Evolutionary conservation across 2,888 invertebrate species (phyloP).

Genomic region (Drosophila infuscata): DNA sequence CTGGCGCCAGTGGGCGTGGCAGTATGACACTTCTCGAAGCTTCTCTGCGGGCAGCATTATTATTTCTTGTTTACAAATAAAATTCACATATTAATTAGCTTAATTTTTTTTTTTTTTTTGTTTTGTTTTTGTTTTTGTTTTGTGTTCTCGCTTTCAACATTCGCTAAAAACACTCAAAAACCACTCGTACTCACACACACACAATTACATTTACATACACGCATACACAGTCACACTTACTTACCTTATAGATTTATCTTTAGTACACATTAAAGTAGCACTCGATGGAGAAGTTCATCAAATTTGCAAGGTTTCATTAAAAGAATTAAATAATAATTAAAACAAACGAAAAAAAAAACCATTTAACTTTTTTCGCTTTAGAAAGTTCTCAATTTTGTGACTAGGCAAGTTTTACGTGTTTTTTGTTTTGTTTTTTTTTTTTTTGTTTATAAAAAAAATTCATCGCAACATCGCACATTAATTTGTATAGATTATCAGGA

Average conservation of each 20-base stretch:
- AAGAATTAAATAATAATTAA: constrained; percentile 37
- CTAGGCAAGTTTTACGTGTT: constrained; percentile 74
- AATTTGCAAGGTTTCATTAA: constrained; percentile 44
- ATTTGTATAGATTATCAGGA: constrained; percentile 11
- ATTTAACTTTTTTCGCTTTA: constrained; percentile 58
- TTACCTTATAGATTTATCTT: constrained; percentile 51
- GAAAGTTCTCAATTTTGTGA: constrained; percentile 77
- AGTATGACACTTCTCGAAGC: constrained; percentile 53
- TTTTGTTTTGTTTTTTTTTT: constrained; percentile 18
- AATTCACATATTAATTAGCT: constrained; percentile 21
- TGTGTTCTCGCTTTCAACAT: constrained; percentile 27
- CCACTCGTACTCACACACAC: not conserved
- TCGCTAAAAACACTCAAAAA: constrained; percentile 41
- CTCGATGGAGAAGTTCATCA: constrained; percentile 46
- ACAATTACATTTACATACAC: constrained; percentile 6
- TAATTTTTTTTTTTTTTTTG: not conserved
- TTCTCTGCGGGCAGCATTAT: constrained; percentile 56
- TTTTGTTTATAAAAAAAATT: constrained; percentile 40
- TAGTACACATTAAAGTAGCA: constrained; percentile 78
- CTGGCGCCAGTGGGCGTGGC: constrained; percentile 64
- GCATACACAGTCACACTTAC: constrained; percentile 32
- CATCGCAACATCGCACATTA: constrained; percentile 45
- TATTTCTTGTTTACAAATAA: constrained; percentile 29
- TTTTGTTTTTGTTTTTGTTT: not conserved
- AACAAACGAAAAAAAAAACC: constrained; percentile 43